Conservation (phyloP, 2,888 invertebrate species). For the Cheilosia impressa region DNA sequence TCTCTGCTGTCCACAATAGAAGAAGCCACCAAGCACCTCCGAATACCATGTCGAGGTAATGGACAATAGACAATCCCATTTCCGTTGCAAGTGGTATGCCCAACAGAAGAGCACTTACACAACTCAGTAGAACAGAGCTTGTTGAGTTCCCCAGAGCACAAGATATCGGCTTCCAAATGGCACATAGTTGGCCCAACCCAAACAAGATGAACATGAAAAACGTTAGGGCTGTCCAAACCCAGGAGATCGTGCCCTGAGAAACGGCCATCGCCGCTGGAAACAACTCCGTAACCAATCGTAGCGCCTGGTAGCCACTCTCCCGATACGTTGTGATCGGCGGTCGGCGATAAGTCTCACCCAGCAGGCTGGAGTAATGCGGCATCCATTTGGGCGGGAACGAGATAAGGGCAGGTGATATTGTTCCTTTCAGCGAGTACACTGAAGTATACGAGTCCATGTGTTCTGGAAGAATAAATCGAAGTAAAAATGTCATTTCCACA, state of each 20-base stretch:
- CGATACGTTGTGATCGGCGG: slow-evolving; percentile 80
- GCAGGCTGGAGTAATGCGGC: slow-evolving; percentile 82
- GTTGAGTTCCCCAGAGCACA: slow-evolving; percentile 90
- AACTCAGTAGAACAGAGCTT: slow-evolving; percentile 90
- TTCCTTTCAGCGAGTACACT: slow-evolving; percentile 86
- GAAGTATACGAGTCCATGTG: slow-evolving; percentile 89
- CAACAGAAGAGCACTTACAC: slow-evolving; percentile 91
- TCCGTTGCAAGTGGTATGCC: slow-evolving; percentile 95
- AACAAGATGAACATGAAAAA: slow-evolving; percentile 93
- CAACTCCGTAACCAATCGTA: slow-evolving; percentile 94
- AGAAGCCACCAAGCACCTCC: slow-evolving; percentile 95
- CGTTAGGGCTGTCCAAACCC: slow-evolving; percentile 94
- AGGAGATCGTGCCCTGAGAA: slow-evolving; percentile 89
- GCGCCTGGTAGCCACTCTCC: slow-evolving; percentile 92
- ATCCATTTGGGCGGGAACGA: slow-evolving; percentile 84
- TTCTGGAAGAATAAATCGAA: slow-evolving; percentile 85
- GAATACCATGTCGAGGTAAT: slow-evolving; percentile 92
- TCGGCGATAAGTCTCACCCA: slow-evolving; percentile 82
- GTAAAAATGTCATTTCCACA: not conserved
- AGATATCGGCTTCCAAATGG: slow-evolving; percentile 96
- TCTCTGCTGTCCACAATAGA: slow-evolving; percentile 89
- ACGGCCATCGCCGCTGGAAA: slow-evolving; percentile 93
- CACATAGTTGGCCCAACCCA: slow-evolving; percentile 94
- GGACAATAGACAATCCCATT: slow-evolving; percentile 91
- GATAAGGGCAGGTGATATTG: slow-evolving; percentile 86